Evolutionary conservation across 2,113 vertebrate genomes (phyloP), one percentile per base, ranked within the genome.

Genomic region (Chaetodon trifascialis): DNA sequence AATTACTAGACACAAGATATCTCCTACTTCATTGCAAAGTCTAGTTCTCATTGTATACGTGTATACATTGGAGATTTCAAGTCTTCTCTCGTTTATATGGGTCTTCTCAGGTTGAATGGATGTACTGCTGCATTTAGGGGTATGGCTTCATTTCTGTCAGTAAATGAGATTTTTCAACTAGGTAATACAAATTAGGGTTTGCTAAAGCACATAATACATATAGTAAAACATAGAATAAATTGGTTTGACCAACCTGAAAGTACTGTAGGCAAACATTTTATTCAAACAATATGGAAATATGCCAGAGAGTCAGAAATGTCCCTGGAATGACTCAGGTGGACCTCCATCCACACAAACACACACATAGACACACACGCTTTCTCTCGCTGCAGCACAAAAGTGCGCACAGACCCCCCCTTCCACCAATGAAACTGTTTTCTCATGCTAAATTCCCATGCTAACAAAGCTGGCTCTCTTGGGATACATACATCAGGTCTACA

Each of bases 361-460:
- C 38, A 34, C 51, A 66, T n/a, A 64, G 23, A 65, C 54, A 40
- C 44, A 60, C 65, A 25, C 58, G 42, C 64, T 7, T 17, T 49
- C 38, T 51, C 19, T 16, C 30, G 36, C 49, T 76, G 25, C 17
- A 19, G 67, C 3, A 16, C 30, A 54, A 58, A 15, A 36, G 10
- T 14, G 9, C 82, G n/a, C 60, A 59, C 55, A 72, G 42, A 51
- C 19, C 49, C 44, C 44, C 59, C 59, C 40, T 14, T 56, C 46
- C 56, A 40, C 73, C 62, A 30, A 81, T 47, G 38, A 65, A 72
- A 82, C 5, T 0, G 44, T 79, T 68, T 91, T 87, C 89, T 87
- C 81, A 83, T 80, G 74, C 72, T 82, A 71, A 69, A 84, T 89
- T 89, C 87, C 88, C 85, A 85, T 46, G 78, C 69, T 83, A 66